A percentile compares a stretch with the other conserved stretches of the same genome.
Evolutionary conservation across 2,797 vertebrate species (phyloP).

Genomic region (Phoeniculus purpureus): DNA sequence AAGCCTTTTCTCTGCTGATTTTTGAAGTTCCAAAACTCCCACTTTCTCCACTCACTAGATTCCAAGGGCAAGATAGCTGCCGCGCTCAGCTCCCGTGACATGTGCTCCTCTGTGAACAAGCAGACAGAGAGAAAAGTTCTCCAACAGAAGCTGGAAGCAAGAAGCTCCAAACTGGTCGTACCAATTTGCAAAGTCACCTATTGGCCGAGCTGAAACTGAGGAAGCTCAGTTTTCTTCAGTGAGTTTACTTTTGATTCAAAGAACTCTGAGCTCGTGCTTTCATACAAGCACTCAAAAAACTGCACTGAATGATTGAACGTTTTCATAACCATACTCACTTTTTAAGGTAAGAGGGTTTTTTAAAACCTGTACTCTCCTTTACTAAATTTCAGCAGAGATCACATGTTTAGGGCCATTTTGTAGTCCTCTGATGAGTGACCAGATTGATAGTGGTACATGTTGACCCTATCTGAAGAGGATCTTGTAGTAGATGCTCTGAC

Average conservation of each 20-base stretch:
- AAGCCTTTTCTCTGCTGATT: no score
- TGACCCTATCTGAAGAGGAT: not conserved
- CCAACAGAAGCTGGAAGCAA: no score
- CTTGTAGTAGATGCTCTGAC: not conserved
- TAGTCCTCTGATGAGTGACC: not conserved
- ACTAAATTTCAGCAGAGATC: not conserved
- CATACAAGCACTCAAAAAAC: not conserved
- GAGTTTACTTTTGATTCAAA: constrained; percentile 9
- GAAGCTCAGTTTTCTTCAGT: not conserved
- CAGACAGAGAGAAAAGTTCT: no score
- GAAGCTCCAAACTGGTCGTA: no score
- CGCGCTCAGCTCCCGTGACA: no score
- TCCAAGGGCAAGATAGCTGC: no score
- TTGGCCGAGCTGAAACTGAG: not conserved
- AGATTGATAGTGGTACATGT: not conserved
- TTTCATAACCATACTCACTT: not conserved
- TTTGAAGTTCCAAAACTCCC: no score
- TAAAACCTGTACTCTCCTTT: not conserved
- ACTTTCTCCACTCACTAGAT: no score
- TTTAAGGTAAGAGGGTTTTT: not conserved
- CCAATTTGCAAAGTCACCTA: no score
- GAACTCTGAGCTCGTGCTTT: not conserved
- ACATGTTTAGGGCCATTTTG: not conserved
- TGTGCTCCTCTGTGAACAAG: no score
- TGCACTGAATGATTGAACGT: not conserved